Evolutionary conservation across 1,140 invertebrate genomes (phyloP).

Genomic region (Heterodera carotae): DNA sequence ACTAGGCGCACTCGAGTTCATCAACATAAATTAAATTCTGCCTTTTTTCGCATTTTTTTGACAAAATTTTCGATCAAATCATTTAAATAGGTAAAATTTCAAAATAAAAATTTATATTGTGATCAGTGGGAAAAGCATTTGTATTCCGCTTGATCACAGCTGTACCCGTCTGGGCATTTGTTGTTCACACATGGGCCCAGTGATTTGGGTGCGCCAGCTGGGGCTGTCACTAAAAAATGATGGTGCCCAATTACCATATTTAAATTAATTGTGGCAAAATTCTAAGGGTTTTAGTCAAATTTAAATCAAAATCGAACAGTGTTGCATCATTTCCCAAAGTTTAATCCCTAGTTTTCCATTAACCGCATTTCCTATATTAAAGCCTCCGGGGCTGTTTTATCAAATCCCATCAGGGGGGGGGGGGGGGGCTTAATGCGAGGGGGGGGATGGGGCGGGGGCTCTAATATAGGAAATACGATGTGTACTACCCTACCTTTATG

Average conservation of each 20-base stretch:
- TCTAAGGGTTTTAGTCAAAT: too few relatives aligned
- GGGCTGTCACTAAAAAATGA: neutral
- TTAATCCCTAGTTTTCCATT: too few relatives aligned
- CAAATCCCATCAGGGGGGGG: too few relatives aligned
- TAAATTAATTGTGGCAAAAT: neutral
- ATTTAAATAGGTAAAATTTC: neutral
- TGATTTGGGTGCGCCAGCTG: neutral
- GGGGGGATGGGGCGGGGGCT: too few relatives aligned
- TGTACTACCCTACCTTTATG: conserved; percentile 12
- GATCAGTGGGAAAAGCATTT: conserved; percentile 13
- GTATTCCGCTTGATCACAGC: conserved; percentile 11
- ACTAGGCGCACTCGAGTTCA: conserved; percentile 12
- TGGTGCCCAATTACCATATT: neutral
- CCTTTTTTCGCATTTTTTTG: conserved; percentile 14
- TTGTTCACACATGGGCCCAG: conserved; percentile 25
- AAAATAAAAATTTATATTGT: neutral
- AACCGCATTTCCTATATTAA: too few relatives aligned
- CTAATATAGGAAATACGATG: too few relatives aligned
- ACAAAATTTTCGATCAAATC: neutral
- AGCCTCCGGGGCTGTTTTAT: too few relatives aligned
- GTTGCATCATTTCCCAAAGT: too few relatives aligned
- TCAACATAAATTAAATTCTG: neutral
- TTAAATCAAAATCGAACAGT: too few relatives aligned
- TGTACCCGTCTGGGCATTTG: conserved; percentile 24
- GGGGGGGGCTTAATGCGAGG: too few relatives aligned